Evolutionary conservation across 2,113 vertebrate species (phyloP).

Genomic region (Kryptolebias marmoratus): DNA sequence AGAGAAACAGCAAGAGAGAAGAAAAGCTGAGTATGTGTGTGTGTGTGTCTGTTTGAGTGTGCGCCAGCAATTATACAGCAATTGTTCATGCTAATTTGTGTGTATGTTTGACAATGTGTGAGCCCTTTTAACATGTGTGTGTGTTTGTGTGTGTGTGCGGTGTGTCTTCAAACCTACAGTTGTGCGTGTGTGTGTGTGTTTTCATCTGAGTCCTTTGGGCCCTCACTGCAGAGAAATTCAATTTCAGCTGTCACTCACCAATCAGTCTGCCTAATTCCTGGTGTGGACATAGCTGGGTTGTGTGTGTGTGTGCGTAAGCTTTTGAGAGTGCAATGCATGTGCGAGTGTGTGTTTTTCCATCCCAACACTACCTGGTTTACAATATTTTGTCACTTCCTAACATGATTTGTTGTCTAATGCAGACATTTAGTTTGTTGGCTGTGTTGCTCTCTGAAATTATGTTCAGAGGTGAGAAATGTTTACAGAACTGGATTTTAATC

Average conservation of each 20-base stretch:
- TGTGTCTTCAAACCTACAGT: constrained; percentile 2
- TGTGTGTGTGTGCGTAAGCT: constrained; percentile 21
- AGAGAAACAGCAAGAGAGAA: neutral
- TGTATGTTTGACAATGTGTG: constrained; percentile 20
- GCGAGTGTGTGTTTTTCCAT: constrained; percentile 1
- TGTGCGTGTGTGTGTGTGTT: constrained; percentile 22
- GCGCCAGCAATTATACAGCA: constrained; percentile 53
- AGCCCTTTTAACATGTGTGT: constrained; percentile 8
- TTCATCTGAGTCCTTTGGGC: constrained; percentile 45
- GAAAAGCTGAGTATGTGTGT: neutral
- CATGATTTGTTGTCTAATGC: neutral
- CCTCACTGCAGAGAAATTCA: constrained; percentile 62
- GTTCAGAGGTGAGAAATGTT: neutral
- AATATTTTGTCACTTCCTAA: constrained; percentile 15
- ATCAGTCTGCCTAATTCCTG: constrained; percentile 62
- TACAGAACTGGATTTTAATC: neutral
- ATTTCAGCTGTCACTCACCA: constrained; percentile 72
- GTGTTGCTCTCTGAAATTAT: no score
- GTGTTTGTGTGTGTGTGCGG: constrained; percentile 12
- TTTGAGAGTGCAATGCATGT: constrained; percentile 19
- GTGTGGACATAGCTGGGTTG: constrained; percentile 26
- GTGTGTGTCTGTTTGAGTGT: constrained; percentile 3
- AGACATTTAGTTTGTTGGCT: constrained; percentile 1
- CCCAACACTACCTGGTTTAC: constrained; percentile 14
- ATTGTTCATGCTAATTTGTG: constrained; percentile 43